phyloP scores from a whole-genome alignment of 1,140 invertebrate species.

The Tetramorium simillimum region DNA sequence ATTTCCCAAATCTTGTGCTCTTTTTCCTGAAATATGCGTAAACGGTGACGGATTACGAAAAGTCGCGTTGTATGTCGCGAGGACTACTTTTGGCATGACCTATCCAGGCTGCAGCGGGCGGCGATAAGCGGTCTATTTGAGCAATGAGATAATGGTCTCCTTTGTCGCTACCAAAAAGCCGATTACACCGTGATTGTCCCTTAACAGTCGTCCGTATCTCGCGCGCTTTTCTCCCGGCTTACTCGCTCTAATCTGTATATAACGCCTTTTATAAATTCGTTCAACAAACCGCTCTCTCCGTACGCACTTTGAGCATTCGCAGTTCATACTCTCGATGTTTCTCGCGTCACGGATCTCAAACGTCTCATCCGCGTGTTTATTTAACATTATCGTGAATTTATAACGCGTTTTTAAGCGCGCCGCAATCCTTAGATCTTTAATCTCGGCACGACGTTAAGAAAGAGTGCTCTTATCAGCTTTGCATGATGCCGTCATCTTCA shows the following conservation, averaged over 20 bases:
- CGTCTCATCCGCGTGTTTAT: conserved; percentile 3
- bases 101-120: conserved; percentile 62
- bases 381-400: conserved; percentile 36
- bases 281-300: conserved; percentile 22
- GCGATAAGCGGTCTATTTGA: conserved; percentile 78
- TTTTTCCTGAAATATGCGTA: neutral
- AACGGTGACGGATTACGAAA: neutral
- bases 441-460: neutral
- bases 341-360: neutral
- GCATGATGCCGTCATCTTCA: neutral
- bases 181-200: conserved; percentile 68
- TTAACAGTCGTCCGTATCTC: conserved; percentile 47
- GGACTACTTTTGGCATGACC: conserved; percentile 52
- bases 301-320: conserved; percentile 7
- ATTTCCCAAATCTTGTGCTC: neutral
- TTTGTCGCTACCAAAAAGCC: conserved; percentile 80
- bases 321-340: neutral
- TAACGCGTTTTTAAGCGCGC: neutral
- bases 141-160: conserved; percentile 80
- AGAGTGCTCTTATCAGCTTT: neutral
- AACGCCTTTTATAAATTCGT: conserved; percentile 46
- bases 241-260: conserved; percentile 48
- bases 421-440: neutral
- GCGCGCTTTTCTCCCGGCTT: conserved; percentile 35
- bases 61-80: neutral